Conservation (phyloP, 2,797 vertebrate genomes). For the Vultur gryphus region DNA sequence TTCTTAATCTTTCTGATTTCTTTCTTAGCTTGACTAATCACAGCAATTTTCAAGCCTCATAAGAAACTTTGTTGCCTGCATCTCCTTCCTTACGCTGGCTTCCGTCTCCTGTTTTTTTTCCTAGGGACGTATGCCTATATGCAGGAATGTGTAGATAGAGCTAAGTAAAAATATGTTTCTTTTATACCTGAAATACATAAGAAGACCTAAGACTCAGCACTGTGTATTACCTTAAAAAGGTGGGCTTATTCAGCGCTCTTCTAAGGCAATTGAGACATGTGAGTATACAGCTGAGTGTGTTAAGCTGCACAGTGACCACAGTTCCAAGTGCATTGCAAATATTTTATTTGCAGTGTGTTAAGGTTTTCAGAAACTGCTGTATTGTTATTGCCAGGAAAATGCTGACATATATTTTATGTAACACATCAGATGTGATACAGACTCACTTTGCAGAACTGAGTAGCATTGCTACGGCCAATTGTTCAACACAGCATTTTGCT, state of each 20-base stretch:
- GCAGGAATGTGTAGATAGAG: neutral
- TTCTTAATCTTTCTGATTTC: neutral
- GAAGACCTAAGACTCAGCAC: neutral
- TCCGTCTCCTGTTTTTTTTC: neutral
- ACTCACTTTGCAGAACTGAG: conserved; percentile 24
- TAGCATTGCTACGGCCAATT: conserved; percentile 27
- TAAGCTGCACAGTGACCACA: neutral
- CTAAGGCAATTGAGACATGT: neutral
- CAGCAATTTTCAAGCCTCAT: neutral
- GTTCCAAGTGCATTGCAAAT: neutral
- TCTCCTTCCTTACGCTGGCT: neutral
- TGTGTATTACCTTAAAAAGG: neutral
- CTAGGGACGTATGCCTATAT: neutral
- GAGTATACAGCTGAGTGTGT: neutral
- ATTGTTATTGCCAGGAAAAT: conserved; percentile 24
- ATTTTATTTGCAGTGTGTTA: neutral
- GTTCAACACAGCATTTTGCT: conserved; percentile 21
- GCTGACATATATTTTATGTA: conserved; percentile 49
- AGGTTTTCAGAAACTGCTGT: neutral
- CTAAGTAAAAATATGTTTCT: neutral
- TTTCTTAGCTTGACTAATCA: neutral
- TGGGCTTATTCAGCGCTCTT: neutral
- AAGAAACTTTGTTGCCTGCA: neutral
- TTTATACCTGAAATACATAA: neutral
- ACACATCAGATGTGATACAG: conserved; percentile 36